Evolutionary conservation across 2,113 vertebrate species (phyloP), one percentile per base, ranked within the genome.

Genomic region (Notothenia rossii): DNA sequence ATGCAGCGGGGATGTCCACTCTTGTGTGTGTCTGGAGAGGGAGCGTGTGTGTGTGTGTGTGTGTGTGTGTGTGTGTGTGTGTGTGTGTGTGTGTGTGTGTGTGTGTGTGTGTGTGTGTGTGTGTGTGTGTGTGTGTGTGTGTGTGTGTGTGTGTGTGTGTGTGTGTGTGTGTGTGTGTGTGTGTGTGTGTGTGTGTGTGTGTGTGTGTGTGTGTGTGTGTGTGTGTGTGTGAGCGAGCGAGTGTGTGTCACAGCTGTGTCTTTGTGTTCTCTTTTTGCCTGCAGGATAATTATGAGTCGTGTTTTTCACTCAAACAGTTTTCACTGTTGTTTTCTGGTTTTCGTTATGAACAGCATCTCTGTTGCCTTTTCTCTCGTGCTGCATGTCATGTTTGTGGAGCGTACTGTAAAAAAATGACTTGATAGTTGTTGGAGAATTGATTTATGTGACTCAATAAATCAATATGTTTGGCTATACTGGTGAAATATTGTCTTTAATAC

Each of bases 371-470:
- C 20, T 85, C 18, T 85, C 81, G 76, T 81, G 61, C 51, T 86
- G 82, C 86, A 91, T 92, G 90, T 77, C 40, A 22, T n/a, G 62
- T 86, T 40, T 86, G 20, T 81, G 72, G 77, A 67, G 29, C 53
- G 33, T 83, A 10, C 10, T 87, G 78, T 87, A 74, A 80, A 74
- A 83, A 58, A 60, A 62, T 18, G 43, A 71, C 70, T 40, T 61
- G 29, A 14, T 22, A 53, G 55, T 72, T 72, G 45, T 75, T 65
- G 58, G 20, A 75, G 69, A 40, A 72, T 74, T 15, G 50, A 58
- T 77, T n/a, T n/a, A n/a, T n/a, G n/a, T 71, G 68, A 85, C 72
- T 72, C 54, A 91, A 90, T 93, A 88, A 89, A 88, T 84, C 54
- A 70, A 17, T 84, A 82, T 77, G 43, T 91, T 91, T 86, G 58